Conservation (phyloP, 2,888 invertebrate genomes). For the Protophormia terraenovae region DNA sequence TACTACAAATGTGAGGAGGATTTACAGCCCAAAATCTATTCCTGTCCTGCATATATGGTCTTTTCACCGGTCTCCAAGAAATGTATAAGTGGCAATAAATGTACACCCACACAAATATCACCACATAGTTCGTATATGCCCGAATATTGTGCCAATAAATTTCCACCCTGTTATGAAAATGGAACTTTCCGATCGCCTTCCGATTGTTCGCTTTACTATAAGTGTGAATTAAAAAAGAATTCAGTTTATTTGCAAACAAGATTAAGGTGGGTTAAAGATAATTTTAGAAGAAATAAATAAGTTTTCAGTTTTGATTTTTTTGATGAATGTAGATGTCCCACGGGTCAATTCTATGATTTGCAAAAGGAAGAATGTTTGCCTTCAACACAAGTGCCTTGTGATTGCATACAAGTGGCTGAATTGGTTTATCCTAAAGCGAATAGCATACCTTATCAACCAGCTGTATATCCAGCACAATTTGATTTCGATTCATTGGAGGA, state of each 20-base stretch:
- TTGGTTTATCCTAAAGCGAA: slow-evolving; percentile 69
- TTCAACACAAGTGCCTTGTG: slow-evolving; percentile 70
- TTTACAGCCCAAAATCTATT: slow-evolving; percentile 74
- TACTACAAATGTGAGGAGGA: slow-evolving; percentile 78
- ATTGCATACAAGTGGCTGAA: slow-evolving; percentile 70
- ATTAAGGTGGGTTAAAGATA: slow-evolving; percentile 72
- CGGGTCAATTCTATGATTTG: slow-evolving; percentile 73
- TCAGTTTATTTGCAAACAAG: slow-evolving; percentile 79
- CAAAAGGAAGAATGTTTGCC: slow-evolving; percentile 72
- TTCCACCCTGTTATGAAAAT: slow-evolving; percentile 78
- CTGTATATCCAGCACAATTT: slow-evolving; percentile 54
- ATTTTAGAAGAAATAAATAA: background rate
- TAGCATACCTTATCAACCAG: slow-evolving; percentile 51
- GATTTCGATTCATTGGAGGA: slow-evolving; percentile 63
- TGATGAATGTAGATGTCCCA: slow-evolving; percentile 73
- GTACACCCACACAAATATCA: slow-evolving; percentile 76
- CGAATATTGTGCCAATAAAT: slow-evolving; percentile 76
- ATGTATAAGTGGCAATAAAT: slow-evolving; percentile 76
- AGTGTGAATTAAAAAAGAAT: slow-evolving; percentile 77
- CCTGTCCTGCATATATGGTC: slow-evolving; percentile 76
- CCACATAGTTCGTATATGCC: slow-evolving; percentile 73
- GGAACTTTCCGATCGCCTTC: slow-evolving; percentile 79
- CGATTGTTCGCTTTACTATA: slow-evolving; percentile 81
- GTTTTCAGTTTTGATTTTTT: background rate
- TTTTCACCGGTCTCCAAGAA: slow-evolving; percentile 75